Evolutionary conservation across 2,888 invertebrate species (phyloP).

Genomic region (Dryadula phaetusa): DNA sequence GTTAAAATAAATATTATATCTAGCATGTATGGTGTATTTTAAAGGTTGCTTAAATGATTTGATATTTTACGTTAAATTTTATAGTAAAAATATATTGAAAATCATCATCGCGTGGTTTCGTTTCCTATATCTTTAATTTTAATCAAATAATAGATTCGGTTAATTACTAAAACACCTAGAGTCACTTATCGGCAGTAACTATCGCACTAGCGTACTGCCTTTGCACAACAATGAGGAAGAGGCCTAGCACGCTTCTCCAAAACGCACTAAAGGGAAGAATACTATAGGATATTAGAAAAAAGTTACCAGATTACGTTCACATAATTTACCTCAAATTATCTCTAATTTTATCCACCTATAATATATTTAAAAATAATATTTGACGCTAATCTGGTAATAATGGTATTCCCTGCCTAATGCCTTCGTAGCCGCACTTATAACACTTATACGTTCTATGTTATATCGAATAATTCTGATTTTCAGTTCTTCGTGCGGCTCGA

Average conservation of each 20-base stretch:
- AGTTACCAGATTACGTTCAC: slow-evolving; percentile 20
- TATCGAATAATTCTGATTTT: slow-evolving; percentile 75
- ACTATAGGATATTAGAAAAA: background rate
- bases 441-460: slow-evolving; percentile 6
- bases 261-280: slow-evolving; percentile 28
- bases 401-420: slow-evolving; percentile 9
- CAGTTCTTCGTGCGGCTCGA: slow-evolving; percentile 99
- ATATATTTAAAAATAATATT: background rate
- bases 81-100: too few relatives aligned
- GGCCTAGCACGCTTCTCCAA: slow-evolving; percentile 33
- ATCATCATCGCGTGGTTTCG: background rate
- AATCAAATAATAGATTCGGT: background rate
- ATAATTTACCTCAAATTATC: background rate
- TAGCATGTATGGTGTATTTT: too few relatives aligned
- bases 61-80: too few relatives aligned
- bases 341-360: background rate
- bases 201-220: slow-evolving; percentile 24
- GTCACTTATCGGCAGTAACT: background rate
- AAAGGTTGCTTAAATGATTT: too few relatives aligned
- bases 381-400: slow-evolving; percentile 12
- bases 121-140: background rate
- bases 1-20: too few relatives aligned
- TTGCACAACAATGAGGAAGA: slow-evolving; percentile 11
- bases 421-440: slow-evolving; percentile 7
- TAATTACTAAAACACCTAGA: slow-evolving; percentile 4